Percentiles rank a stretch among this genome's conserved stretches.
Conservation (phyloP, 2,888 invertebrate genomes). For the Euzetes globulus region DNA sequence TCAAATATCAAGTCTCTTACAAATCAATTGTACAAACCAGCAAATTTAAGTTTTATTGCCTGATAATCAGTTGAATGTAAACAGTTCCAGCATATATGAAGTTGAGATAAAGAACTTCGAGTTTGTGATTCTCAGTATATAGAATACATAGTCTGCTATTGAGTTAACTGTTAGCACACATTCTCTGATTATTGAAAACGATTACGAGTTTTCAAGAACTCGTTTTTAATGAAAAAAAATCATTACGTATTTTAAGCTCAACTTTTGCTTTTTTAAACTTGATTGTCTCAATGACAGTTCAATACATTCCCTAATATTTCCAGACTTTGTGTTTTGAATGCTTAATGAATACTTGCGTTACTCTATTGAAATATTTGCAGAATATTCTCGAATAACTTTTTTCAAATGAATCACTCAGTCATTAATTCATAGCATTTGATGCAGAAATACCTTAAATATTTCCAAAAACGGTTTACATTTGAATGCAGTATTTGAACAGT, state of each 20-base stretch:
- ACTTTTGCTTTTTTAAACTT: not conserved
- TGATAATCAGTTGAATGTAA: too few species aligned
- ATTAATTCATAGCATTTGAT: not conserved
- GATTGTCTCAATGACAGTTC: not conserved
- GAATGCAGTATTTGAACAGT: not conserved
- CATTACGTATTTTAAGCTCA: not conserved
- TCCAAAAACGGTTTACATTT: slow-evolving; percentile 9
- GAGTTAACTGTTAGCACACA: not conserved
- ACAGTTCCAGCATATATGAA: not conserved
- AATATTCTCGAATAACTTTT: slow-evolving; percentile 13
- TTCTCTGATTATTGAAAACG: not conserved
- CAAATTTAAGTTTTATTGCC: not conserved
- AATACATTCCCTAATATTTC: not conserved
- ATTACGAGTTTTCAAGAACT: not conserved
- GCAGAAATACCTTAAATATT: not conserved
- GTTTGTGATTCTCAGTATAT: not conserved
- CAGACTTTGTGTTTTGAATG: not conserved
- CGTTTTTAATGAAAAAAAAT: not conserved
- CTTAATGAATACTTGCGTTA: not conserved
- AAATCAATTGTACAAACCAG: not conserved
- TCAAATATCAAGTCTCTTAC: too few species aligned
- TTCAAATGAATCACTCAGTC: not conserved
- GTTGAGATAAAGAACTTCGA: not conserved
- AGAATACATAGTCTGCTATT: not conserved
- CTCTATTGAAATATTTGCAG: not conserved